Conservation (phyloP, 2,113 vertebrate species). For the Barbus barbus region DNA sequence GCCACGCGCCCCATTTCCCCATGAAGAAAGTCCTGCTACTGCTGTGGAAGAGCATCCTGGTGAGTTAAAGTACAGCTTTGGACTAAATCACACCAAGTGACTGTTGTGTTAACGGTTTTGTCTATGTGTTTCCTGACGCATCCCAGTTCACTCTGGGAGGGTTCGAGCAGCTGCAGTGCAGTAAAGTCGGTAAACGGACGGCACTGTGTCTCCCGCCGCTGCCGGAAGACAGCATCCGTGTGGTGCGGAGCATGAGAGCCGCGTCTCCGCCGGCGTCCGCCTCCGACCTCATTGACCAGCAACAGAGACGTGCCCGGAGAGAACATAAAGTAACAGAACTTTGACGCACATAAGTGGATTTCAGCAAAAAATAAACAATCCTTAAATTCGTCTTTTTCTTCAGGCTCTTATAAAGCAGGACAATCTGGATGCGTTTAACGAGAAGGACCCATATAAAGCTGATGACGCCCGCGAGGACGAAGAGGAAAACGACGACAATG, state of each 20-base stretch:
- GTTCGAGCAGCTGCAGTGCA: slow-evolving; percentile 91
- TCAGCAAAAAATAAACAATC: not conserved
- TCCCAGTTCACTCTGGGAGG: slow-evolving; percentile 91
- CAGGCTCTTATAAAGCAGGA: slow-evolving; percentile 97
- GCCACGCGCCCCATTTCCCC: slow-evolving; percentile 94
- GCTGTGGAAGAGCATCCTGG: slow-evolving; percentile 95
- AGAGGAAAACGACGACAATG: slow-evolving; percentile 92
- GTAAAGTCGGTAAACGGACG: slow-evolving; percentile 86
- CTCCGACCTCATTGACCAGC: slow-evolving; percentile 96
- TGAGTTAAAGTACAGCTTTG: slow-evolving; percentile 61
- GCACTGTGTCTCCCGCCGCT: slow-evolving; percentile 86
- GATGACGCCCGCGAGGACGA: slow-evolving; percentile 94
- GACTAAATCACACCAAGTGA: too few species aligned
- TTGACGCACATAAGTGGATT: not conserved
- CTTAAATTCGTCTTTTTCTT: not conserved
- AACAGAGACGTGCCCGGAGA: slow-evolving; percentile 91
- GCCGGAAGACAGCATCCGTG: slow-evolving; percentile 94
- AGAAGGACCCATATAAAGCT: slow-evolving; percentile 93
- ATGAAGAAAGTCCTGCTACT: slow-evolving; percentile 96
- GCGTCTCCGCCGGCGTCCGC: slow-evolving; percentile 95
- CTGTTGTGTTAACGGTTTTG: not conserved
- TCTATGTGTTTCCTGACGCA: slow-evolving; percentile 16
- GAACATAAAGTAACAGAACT: slow-evolving; percentile 86
- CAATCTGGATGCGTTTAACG: slow-evolving; percentile 97
- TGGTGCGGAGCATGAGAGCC: slow-evolving; percentile 93